A percentile compares a stretch with the other conserved stretches of the same genome.
phyloP scores from a whole-genome alignment of 2,888 invertebrate genomes.

The Osmoderma eremita region DNA sequence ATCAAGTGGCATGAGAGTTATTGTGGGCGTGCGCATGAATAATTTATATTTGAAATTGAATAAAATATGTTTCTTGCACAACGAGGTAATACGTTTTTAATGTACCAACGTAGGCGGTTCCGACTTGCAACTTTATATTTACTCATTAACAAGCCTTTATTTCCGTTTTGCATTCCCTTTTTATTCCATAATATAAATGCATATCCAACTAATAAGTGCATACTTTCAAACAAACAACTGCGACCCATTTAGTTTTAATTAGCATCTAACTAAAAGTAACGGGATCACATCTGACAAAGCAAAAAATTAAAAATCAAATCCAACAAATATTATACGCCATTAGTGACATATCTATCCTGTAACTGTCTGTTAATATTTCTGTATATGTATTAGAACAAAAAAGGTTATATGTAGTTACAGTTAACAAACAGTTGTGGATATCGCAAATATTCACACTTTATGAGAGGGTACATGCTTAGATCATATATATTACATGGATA shows the following conservation, averaged over 20 bases:
- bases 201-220: neutral
- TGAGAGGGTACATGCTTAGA: no score
- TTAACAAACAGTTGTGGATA: no score
- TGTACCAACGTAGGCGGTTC: conserved; percentile 4
- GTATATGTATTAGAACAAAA: no score
- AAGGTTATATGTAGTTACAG: no score
- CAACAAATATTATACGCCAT: no score
- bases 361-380: no score
- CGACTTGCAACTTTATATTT: conserved; percentile 8
- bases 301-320: no score
- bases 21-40: conserved; percentile 50
- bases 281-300: no score
- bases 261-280: neutral
- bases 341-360: no score
- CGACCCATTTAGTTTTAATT: neutral
- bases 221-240: neutral
- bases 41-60: conserved; percentile 49
- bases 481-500: no score
- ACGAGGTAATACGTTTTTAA: conserved; percentile 64
- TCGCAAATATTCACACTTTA: no score
- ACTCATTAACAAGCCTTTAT: conserved; percentile 1
- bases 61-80: conserved; percentile 65
- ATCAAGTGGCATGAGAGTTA: conserved; percentile 44
- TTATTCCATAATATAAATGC: conserved; percentile 1
- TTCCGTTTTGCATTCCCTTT: conserved; percentile 15